Conservation (phyloP, 2,113 vertebrate genomes). For the Heterotis niloticus region DNA sequence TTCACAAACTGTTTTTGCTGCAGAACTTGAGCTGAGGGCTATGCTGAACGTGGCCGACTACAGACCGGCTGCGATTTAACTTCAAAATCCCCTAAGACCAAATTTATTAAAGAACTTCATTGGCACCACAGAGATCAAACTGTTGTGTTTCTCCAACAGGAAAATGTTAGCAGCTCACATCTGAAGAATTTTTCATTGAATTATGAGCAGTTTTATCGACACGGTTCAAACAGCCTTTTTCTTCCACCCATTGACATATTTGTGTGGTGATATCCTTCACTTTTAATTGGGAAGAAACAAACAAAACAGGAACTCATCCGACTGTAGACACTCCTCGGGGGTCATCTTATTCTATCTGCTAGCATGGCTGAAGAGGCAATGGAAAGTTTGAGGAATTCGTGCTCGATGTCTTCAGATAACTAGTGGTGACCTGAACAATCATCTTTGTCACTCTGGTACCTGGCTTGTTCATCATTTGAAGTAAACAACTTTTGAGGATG, state of each 20-base stretch:
- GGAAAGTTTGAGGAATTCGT: constrained; percentile 23
- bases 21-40: constrained; percentile 51
- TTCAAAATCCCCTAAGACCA: neutral
- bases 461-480: constrained; percentile 37
- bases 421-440: constrained; percentile 45
- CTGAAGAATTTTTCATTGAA: neutral
- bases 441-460: constrained; percentile 41
- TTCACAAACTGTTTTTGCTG: constrained; percentile 55
- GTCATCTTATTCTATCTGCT: neutral
- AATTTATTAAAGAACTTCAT: neutral
- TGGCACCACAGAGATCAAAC: constrained; percentile 43
- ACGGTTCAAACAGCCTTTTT: neutral
- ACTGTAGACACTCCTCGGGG: too few relatives aligned
- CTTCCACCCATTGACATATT: neutral
- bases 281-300: neutral
- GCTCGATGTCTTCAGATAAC: constrained; percentile 31
- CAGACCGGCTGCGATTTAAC: neutral
- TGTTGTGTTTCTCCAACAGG: neutral
- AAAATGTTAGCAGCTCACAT: neutral
- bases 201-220: neutral
- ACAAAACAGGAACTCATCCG: too few relatives aligned
- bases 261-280: neutral
- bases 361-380: neutral
- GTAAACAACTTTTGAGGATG: constrained; percentile 46
- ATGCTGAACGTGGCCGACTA: constrained; percentile 36